Evolutionary conservation across 2,888 invertebrate genomes (phyloP).

Genomic region (Leptothorax acervorum): DNA sequence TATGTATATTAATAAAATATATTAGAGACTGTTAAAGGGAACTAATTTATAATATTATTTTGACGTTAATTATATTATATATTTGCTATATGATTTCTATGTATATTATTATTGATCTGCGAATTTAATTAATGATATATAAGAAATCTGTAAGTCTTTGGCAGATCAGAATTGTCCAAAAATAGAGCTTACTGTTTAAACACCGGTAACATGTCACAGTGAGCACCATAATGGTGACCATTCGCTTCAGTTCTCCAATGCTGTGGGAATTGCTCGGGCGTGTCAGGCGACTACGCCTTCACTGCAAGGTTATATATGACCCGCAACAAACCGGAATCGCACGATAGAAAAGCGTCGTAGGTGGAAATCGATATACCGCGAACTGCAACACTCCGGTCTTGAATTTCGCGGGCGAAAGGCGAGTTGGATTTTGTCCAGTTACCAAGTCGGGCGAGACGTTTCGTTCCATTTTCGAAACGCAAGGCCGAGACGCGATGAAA

Average conservation of each 20-base stretch:
- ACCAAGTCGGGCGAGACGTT: conserved; percentile 42
- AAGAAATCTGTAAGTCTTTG: not conserved
- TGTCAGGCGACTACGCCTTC: conserved; percentile 79
- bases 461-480: conserved; percentile 42
- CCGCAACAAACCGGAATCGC: conserved; percentile 68
- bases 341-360: conserved; percentile 68
- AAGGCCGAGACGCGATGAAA: conserved; percentile 32
- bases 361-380: conserved; percentile 74
- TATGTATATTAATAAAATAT: not conserved
- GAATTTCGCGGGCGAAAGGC: conserved; percentile 53
- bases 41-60: not conserved
- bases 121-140: conserved; percentile 14
- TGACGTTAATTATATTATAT: not conserved
- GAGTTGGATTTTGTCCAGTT: conserved; percentile 53
- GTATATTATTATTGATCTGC: not conserved
- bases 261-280: conserved; percentile 75
- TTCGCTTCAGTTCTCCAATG: conserved; percentile 54
- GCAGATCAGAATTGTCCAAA: conserved; percentile 61
- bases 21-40: not conserved
- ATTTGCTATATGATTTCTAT: not conserved
- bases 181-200: conserved; percentile 68
- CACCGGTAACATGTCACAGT: conserved; percentile 62
- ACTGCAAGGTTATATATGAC: conserved; percentile 76
- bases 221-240: conserved; percentile 72
- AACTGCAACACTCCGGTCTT: conserved; percentile 62